Evolutionary conservation across 2,797 vertebrate genomes (phyloP).

Genomic region (Urophycis tenuis): DNA sequence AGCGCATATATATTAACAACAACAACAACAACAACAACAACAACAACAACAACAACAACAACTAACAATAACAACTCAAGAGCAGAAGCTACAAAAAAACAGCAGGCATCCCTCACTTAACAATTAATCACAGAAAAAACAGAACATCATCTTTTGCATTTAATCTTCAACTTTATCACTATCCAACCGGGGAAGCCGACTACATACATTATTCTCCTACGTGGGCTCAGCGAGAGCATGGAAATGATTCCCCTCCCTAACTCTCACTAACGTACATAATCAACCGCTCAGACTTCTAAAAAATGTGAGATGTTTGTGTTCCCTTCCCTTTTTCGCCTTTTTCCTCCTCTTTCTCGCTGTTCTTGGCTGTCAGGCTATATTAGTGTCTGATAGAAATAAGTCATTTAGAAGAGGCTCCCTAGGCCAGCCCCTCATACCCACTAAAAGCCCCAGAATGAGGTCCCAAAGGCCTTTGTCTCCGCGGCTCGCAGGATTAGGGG

Average conservation of each 20-base stretch:
- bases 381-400: slow-evolving; percentile 80
- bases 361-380: slow-evolving; percentile 81
- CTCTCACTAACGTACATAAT: slow-evolving; percentile 45
- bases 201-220: neutral
- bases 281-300: slow-evolving; percentile 54
- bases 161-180: neutral
- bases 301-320: slow-evolving; percentile 66
- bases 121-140: no score
- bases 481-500: slow-evolving; percentile 74
- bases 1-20: neutral
- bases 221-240: slow-evolving; percentile 7
- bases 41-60: no score
- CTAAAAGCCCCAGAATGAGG: slow-evolving; percentile 77
- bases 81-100: neutral
- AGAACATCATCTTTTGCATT: slow-evolving; percentile 12
- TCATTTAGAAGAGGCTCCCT: slow-evolving; percentile 79
- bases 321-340: slow-evolving; percentile 43
- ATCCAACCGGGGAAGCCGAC: neutral
- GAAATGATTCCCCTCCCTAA: neutral
- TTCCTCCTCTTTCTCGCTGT: slow-evolving; percentile 58
- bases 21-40: no score
- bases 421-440: slow-evolving; percentile 70
- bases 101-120: neutral
- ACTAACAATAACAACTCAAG: neutral
- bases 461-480: slow-evolving; percentile 77